Base-by-base conservation (phyloP, 1,140 invertebrate genomes). In the Heliconius nattereri region DNA sequence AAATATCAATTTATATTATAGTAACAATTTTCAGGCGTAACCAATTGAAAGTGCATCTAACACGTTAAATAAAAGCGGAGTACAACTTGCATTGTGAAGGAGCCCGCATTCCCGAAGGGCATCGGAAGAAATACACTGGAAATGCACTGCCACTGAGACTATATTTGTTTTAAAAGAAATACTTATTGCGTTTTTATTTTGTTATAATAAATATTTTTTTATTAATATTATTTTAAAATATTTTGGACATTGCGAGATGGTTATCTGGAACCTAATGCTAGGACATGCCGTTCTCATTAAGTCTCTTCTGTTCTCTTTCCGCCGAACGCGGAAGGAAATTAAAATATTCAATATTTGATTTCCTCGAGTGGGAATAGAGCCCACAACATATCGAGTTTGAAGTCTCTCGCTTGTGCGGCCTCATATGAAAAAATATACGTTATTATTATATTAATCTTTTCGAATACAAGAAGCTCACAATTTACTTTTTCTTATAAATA, bases 81-180 rank as follows among this genome's bases (percentile, higher is more conserved):
- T 11, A 16, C 9, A 66, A 66, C 60, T 16, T 29, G 9, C 5
- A 66, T 66, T 66, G 60, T 66, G 23, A 26, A n/a, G 60, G 11
- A 66, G 60, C 60, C 60, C 23, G 60, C 60, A 29, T 66, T 66
- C 26, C 60, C 60, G 13, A 66, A 66, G 60, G 60, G 60, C 26
- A 66, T 29, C 60, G 11, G 23, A 29, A 66, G 26, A 29, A 66
- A 66, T 66, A 66, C 23, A 66, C 23, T 26, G 26, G 60, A 66
- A 26, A 66, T 16, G 16, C 11, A 26, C 9, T 5, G 26, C 9
- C 60, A 66, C 13, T 66, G 23, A 16, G 8, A 7, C 23, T 26
- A 29, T 5, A 66, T 66, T 16, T 66, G 11, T 66, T 29, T 29
- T 29, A 57, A 57, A 60, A 60, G 9, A 23, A 8, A 60, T 0